Evolutionary conservation across 1,140 invertebrate genomes (phyloP).

Genomic region (Hermetia illucens): DNA sequence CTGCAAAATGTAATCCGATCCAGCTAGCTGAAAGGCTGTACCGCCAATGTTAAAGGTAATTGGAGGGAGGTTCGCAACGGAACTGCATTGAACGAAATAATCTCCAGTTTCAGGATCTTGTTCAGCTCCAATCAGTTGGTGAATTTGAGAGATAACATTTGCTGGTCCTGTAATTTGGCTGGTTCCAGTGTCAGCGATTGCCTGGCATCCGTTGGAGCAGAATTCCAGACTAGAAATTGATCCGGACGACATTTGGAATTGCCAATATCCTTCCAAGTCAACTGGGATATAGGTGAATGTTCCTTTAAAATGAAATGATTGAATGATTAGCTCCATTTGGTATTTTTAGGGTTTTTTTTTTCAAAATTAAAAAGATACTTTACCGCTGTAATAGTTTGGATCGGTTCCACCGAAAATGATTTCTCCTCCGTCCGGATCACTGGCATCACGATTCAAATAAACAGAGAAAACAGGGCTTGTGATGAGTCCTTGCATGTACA

Average conservation of each 20-base stretch:
- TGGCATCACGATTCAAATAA: constrained; percentile 9
- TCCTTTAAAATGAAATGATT: constrained; percentile 1
- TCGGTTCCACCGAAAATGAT: constrained; percentile 25
- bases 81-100: constrained; percentile 12
- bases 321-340: neutral
- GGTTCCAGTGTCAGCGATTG: constrained; percentile 67
- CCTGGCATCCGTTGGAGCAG: constrained; percentile 38
- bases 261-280: constrained; percentile 26
- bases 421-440: constrained; percentile 13
- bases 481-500: constrained; percentile 77
- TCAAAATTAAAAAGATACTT: constrained; percentile 15
- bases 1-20: constrained; percentile 10
- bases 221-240: constrained; percentile 14
- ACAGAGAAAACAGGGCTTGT: constrained; percentile 77
- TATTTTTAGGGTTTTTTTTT: constrained; percentile 8
- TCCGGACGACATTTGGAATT: constrained; percentile 20
- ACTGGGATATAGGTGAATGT: constrained; percentile 23
- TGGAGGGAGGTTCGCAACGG: constrained; percentile 7
- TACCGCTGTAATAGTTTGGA: constrained; percentile 8
- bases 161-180: constrained; percentile 55
- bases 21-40: constrained; percentile 10
- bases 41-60: constrained; percentile 16
- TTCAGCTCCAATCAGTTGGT: neutral
- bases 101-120: constrained; percentile 7
- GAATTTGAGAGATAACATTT: constrained; percentile 27